Evolutionary conservation across 2,113 vertebrate species (phyloP).

Genomic region (Pitta sordida): DNA sequence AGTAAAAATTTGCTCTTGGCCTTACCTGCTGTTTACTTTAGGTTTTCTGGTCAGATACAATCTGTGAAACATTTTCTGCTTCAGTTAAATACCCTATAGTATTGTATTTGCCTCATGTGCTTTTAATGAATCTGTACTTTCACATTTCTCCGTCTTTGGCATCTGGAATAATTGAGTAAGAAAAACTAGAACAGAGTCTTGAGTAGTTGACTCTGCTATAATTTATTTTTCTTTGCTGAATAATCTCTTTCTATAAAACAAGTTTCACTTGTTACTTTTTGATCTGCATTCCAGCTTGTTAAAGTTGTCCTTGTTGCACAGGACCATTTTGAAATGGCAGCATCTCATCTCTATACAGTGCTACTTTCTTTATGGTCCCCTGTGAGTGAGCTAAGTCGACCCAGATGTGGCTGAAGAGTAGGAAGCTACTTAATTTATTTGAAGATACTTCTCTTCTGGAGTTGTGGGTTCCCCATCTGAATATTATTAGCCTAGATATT

Average conservation of each 20-base stretch:
- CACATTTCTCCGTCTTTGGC: neutral
- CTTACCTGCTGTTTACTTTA: neutral
- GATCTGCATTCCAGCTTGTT: fast-evolving
- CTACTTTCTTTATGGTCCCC: neutral
- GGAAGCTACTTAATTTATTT: neutral
- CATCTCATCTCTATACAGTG: neutral
- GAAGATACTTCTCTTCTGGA: neutral
- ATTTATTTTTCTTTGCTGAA: neutral
- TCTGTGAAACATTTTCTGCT: neutral
- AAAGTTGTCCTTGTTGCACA: neutral
- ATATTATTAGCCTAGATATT: neutral
- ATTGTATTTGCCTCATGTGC: neutral
- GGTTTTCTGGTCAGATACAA: neutral
- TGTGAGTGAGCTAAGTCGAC: neutral
- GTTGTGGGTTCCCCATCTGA: neutral
- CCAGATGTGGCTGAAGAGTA: neutral
- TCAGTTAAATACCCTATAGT: neutral
- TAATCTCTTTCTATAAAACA: neutral
- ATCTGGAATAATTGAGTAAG: neutral
- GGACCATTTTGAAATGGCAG: neutral
- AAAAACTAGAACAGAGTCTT: neutral
- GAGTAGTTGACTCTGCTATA: neutral
- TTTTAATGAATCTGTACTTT: neutral
- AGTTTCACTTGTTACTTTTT: neutral
- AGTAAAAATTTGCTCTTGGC: neutral